Base-by-base conservation (phyloP, 2,797 vertebrate species). In the Eulemur coronatus region DNA sequence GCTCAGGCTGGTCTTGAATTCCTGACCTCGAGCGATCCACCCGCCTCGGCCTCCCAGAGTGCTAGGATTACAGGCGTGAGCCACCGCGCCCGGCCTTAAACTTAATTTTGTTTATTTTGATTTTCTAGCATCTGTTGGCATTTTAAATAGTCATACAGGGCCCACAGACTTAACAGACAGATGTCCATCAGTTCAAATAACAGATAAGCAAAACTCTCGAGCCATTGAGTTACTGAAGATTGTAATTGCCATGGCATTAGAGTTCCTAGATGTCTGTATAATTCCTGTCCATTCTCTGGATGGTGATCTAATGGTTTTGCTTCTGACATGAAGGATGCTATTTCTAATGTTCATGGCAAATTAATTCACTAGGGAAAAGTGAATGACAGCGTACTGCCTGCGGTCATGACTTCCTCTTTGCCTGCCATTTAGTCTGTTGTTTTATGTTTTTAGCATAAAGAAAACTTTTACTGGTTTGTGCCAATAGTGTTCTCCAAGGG, bases 281-380 rank as follows among this genome's bases (percentile, higher is more conserved):
- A 99, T 98, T 99, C 98, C 98, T 98, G 96, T 98, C 97, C 95
- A 97, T 98, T 98, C 98, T 99, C 98, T 99, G 97, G 98, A 98
- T 99, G 98, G 89, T 98, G 99, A 98, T 98, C 97, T 98, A 98
- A 98, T 98, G 98, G 95, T 96, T 99, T 99, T 99, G 97, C 96
- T 98, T 98, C 94, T 98, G 98, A 99, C 98, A 98, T 98, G 97
- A 99, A 99, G 96, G 97, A 99, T 99, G 98, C 98, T 99, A 98
- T 99, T 99, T 98, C 98, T 99, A 99, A 99, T 99, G 97, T 99
- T 99, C 98, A 97, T 97, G 98, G 98, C 97, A 99, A 99, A 99
- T 99, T 99, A 99, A 99, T 99, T 99, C 99, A 98, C 98, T 92
- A 97, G 98, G 98, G 98, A 95, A 99, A 99, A 98, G 90, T 98